Base-by-base conservation (phyloP, 2,797 vertebrate genomes). In the Petrocephalus schoutedeni region DNA sequence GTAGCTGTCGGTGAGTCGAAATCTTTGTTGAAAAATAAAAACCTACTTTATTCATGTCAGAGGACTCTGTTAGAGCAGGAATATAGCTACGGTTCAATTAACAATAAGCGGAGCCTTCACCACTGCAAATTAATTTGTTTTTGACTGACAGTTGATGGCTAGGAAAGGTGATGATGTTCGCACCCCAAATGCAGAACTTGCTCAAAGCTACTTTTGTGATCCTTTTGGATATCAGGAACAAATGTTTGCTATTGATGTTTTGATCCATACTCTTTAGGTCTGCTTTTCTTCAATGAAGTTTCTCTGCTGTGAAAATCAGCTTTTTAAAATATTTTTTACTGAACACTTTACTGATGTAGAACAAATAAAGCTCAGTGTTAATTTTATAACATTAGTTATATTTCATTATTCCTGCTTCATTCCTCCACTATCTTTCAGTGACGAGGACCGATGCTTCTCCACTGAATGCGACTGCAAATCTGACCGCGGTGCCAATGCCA, bases 1-100 rank as follows among this genome's bases (percentile, higher is more conserved):
- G 0, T 90, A 6, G 23, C 23, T 86, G 19, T 23, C 8, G 88
- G 94, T 95, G 86, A 94, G 95, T 94, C 6, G 45, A 9, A 77
- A n/a, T 77, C 23, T 67, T 10, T 51, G 49, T 67, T 67, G 64
- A 71, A 71, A 36, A 71, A 67, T 67, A 2, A 71, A 71, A 71
- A 71, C 12, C 64, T 71, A 36, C 28, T 67, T 64, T 71, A 71
- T 71, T 16, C 28, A 32, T 16, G 64, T 36, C 28, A 14, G 28
- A 36, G 23, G 64, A 71, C 64, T 14, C 10, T 36, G 23, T 67
- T 32, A 71, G 4, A 32, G 4, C 28, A 71, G 28, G 10, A 36
- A 32, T 36, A 71, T 71, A 32, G 32, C 2, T 67, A 28, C 4
- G 49, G 1, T 32, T 67, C 10, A 67, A 28, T 28, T 67, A 67